Evolutionary conservation across 2,888 invertebrate species (phyloP).

Genomic region (Drosophila birchii): DNA sequence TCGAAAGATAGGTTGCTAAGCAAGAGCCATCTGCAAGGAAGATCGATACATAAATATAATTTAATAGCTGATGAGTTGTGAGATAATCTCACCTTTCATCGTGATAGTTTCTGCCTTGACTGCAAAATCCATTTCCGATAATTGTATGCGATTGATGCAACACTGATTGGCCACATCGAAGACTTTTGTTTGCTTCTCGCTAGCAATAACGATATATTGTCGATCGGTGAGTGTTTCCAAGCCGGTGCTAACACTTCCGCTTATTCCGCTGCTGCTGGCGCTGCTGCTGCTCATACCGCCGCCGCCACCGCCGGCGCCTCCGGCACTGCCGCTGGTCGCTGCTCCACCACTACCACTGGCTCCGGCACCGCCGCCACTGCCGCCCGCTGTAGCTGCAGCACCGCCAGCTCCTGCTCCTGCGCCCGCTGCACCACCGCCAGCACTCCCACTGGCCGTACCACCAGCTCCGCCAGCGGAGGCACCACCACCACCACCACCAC

Average conservation of each 20-base stretch:
- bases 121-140: slow-evolving; percentile 96
- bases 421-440: slow-evolving; percentile 24
- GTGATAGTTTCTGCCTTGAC: slow-evolving; percentile 97
- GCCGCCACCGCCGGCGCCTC: slow-evolving; percentile 70
- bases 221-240: slow-evolving; percentile 88
- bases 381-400: slow-evolving; percentile 12
- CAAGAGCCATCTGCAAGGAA: slow-evolving; percentile 94
- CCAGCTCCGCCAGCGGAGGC: slow-evolving; percentile 19
- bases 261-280: slow-evolving; percentile 79
- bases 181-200: slow-evolving; percentile 97
- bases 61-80: neutral
- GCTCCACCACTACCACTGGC: slow-evolving; percentile 51
- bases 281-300: slow-evolving; percentile 73
- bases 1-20: slow-evolving; percentile 96
- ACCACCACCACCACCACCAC: slow-evolving; percentile 23
- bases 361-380: slow-evolving; percentile 28
- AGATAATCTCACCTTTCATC: slow-evolving; percentile 89
- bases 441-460: slow-evolving; percentile 9
- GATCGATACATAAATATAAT: neutral
- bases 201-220: slow-evolving; percentile 96
- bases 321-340: slow-evolving; percentile 57
- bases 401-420: slow-evolving; percentile 15
- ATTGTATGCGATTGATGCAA: slow-evolving; percentile 96
- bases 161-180: slow-evolving; percentile 97
- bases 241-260: slow-evolving; percentile 84